Base-by-base conservation (phyloP, 2,113 vertebrate genomes). In the Aegotheles bennettii region DNA sequence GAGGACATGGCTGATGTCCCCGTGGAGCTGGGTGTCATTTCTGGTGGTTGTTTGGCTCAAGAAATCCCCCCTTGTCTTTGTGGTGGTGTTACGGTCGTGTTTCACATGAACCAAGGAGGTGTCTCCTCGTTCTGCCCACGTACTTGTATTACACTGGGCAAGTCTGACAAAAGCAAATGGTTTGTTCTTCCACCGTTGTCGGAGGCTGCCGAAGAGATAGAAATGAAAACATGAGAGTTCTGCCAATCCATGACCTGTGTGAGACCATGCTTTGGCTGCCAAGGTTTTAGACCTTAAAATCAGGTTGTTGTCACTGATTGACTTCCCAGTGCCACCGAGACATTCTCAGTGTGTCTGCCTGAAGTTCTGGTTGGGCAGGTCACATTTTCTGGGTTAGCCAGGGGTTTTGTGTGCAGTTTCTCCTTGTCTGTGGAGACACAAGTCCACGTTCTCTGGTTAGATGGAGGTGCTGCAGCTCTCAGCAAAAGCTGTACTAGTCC, bases 361-460 rank as follows among this genome's bases (percentile, higher is more conserved):
- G n/a, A 23, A 40, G 59, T 38, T 51, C 31, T 38, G 48, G 13
- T 33, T 29, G 29, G 43, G 38, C 61, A 28, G 8, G 1, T 31
- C 11, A 21, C 0, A 0, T 38, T 47, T 75, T 17, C 56, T 84
- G 50, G n/a, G 50, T 65, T 9, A n/a, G 6, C 24, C 18, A 4
- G 13, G 13, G 2, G 5, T 19, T 17, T n/a, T 80, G 21, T 21
- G 8, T 14, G 78, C 31, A 5, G 7, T 35, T 78, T 43, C 69
- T 51, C 6, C 0, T 20, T 59, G 68, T 33, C 12, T 26, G 0
- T 51, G 3, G 4, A 31, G 54, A 15, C 17, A 13, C 12, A 24
- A 36, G 26, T 19, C 40, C 11, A 1, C 0, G 0, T 19, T 2
- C 40, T 64, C 43, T 60, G 31, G 1, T 56, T 36, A 50, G 29